Conservation (phyloP, 2,113 vertebrate genomes). For the Callopanchax toddi region DNA sequence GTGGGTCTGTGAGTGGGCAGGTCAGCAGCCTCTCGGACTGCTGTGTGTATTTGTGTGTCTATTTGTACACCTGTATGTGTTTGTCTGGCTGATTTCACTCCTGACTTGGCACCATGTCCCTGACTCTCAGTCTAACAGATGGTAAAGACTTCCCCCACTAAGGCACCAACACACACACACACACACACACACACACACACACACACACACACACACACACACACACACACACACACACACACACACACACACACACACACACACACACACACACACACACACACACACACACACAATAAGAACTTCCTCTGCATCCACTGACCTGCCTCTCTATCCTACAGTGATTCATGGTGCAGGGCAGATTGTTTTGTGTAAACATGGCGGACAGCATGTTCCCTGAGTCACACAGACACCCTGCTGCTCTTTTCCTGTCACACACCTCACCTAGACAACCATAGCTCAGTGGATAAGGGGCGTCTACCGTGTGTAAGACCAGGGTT, state of each 20-base stretch:
- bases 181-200: background rate
- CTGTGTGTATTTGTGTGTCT: too few relatives aligned
- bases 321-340: slow-evolving; percentile 43
- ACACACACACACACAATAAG: slow-evolving; percentile 3
- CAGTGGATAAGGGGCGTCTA: too few relatives aligned
- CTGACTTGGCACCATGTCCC: slow-evolving; percentile 66
- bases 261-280: slow-evolving; percentile 15
- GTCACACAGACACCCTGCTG: slow-evolving; percentile 44
- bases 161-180: slow-evolving; percentile 2
- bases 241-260: slow-evolving; percentile 17
- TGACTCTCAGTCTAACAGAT: slow-evolving; percentile 74
- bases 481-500: too few relatives aligned
- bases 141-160: slow-evolving; percentile 72
- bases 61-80: too few relatives aligned
- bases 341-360: slow-evolving; percentile 58
- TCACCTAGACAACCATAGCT: background rate
- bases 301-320: slow-evolving; percentile 50
- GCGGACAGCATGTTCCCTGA: slow-evolving; percentile 13
- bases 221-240: slow-evolving; percentile 15
- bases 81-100: slow-evolving; percentile 34
- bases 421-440: background rate
- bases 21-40: background rate
- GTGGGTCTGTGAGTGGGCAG: background rate
- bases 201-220: slow-evolving; percentile 11
- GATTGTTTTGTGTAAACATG: slow-evolving; percentile 13